A percentile compares a stretch with the other conserved stretches of the same genome.
Conservation (phyloP, 2,888 invertebrate genomes). For the Hirudinaria manillensis region DNA sequence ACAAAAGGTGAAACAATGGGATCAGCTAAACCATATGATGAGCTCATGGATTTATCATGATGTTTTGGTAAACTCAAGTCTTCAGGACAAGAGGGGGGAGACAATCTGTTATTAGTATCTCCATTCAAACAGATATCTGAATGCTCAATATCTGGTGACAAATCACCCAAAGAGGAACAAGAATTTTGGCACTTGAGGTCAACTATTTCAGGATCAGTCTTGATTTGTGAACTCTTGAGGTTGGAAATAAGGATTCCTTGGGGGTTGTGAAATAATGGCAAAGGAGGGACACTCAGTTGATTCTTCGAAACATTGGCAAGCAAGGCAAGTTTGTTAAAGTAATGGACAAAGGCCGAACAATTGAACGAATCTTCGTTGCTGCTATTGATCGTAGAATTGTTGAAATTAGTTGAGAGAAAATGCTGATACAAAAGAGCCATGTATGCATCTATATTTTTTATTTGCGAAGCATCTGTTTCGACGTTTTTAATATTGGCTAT, state of each 20-base stretch:
- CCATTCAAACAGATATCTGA: no score
- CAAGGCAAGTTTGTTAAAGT: slow-evolving; percentile 5
- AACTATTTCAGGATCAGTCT: not conserved
- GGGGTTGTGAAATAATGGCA: not conserved
- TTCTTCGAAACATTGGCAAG: slow-evolving; percentile 8
- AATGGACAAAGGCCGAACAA: not conserved
- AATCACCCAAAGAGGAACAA: not conserved
- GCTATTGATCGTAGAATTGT: slow-evolving; percentile 4
- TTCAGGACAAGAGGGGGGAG: slow-evolving; percentile 9
- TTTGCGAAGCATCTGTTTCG: not conserved
- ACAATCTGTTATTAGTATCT: not conserved
- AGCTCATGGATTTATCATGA: not conserved
- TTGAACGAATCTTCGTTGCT: not conserved
- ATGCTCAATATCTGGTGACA: not conserved
- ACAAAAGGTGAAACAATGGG: not conserved
- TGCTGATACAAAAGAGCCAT: slow-evolving; percentile 25
- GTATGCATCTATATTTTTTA: slow-evolving; percentile 20
- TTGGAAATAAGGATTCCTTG: not conserved
- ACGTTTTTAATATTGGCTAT: not conserved
- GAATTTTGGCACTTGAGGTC: slow-evolving; percentile 13
- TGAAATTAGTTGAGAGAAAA: slow-evolving; percentile 22
- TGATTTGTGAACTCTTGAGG: not conserved
- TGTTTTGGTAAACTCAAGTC: slow-evolving; percentile 2
- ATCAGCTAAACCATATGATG: not conserved
- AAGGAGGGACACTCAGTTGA: not conserved